phyloP scores from a whole-genome alignment of 30 jellyfish, hydroid and myxozoan genomes.

The Chrysaora quinquecirrha region DNA sequence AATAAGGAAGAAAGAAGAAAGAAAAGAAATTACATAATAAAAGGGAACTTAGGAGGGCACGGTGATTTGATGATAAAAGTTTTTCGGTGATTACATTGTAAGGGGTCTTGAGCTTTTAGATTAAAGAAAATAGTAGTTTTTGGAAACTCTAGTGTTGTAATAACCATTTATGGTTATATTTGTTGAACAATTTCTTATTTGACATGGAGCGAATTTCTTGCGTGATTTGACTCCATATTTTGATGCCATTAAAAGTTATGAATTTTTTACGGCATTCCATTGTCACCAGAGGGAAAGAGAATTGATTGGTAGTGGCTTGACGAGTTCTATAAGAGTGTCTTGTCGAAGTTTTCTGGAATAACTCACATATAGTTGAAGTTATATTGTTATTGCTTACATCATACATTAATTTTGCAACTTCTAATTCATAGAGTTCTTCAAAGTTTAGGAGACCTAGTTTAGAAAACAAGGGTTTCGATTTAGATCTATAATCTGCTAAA shows the following conservation, averaged over 20 bases:
- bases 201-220: conserved; percentile 4
- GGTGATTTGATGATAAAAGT: too few relatives aligned
- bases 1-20: too few relatives aligned
- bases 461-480: conserved; percentile 2
- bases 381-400: neutral
- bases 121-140: too few relatives aligned
- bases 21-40: too few relatives aligned
- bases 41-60: too few relatives aligned
- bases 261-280: conserved; percentile 8
- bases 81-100: too few relatives aligned
- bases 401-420: conserved; percentile 12
- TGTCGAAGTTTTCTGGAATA: neutral
- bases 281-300: conserved; percentile 21
- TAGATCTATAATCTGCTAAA: neutral
- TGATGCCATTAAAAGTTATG: conserved; percentile 17
- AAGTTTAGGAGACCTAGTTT: conserved; percentile 8
- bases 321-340: neutral
- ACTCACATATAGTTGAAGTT: neutral
- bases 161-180: neutral
- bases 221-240: conserved; percentile 14
- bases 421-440: neutral
- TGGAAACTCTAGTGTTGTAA: neutral
- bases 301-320: conserved; percentile 22
- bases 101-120: too few relatives aligned
- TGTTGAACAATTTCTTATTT: neutral